phyloP scores from a whole-genome alignment of 2,797 vertebrate genomes.

The Sebastes itinus region DNA sequence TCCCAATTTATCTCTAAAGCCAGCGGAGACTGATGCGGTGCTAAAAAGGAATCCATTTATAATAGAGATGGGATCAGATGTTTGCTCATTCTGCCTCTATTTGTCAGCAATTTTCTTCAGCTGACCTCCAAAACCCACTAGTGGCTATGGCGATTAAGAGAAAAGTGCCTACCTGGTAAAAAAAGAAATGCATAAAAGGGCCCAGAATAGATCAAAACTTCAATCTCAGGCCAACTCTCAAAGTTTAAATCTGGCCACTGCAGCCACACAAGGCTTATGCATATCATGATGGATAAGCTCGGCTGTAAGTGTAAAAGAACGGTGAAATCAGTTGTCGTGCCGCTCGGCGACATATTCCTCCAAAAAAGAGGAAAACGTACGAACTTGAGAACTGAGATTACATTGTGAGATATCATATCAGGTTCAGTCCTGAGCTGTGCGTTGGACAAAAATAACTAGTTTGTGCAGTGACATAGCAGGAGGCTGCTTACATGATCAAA shows the following conservation, averaged over 20 bases:
- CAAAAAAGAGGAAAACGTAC: not conserved
- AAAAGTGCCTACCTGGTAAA: conserved; percentile 26
- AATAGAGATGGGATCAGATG: conserved; percentile 50
- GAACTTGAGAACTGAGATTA: not conserved
- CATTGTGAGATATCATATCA: conserved; percentile 15
- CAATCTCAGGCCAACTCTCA: not conserved
- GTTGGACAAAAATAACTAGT: conserved; percentile 23
- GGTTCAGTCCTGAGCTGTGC: not conserved
- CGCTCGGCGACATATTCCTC: not conserved
- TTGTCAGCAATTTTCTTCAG: conserved; percentile 53
- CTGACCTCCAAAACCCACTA: conserved; percentile 41
- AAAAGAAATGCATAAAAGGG: not conserved
- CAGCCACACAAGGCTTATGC: not conserved
- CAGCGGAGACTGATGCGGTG: conserved; percentile 24
- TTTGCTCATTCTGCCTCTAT: conserved; percentile 33
- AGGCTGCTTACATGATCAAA: conserved; percentile 34
- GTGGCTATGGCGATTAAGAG: conserved; percentile 29
- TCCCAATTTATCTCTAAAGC: conserved; percentile 49
- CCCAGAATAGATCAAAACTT: conserved; percentile 18
- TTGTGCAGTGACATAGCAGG: conserved; percentile 5
- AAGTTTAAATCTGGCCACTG: conserved; percentile 3
- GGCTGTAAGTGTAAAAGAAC: not conserved
- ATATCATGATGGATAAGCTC: conserved; percentile 1
- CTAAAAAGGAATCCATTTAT: conserved; percentile 58
- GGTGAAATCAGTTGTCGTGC: conserved; percentile 4